Conservation (phyloP, 2,113 vertebrate species). For the Syrmaticus mikado region DNA sequence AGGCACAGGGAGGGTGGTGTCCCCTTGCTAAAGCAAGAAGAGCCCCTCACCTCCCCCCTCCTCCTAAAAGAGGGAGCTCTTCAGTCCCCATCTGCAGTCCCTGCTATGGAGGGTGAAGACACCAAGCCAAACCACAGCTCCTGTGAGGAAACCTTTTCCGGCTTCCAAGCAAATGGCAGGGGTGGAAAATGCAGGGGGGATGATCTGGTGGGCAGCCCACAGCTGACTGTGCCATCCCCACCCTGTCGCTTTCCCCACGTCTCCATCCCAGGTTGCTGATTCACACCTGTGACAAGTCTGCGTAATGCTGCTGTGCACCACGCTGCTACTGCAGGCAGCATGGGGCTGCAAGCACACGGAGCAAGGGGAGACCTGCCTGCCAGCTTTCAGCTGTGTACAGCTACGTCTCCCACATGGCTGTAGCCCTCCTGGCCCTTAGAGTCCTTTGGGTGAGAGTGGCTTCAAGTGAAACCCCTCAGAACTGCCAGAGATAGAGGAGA, state of each 20-base stretch:
- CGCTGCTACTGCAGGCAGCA: not conserved
- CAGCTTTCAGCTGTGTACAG: not conserved
- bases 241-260: accelerated
- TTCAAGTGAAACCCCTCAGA: not conserved
- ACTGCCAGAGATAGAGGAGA: not conserved
- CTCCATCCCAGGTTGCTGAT: not conserved
- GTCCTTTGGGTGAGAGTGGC: not conserved
- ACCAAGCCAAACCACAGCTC: not conserved
- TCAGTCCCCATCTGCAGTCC: not conserved
- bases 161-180: not conserved
- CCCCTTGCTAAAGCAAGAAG: not conserved
- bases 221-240: not conserved
- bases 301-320: not conserved
- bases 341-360: not conserved
- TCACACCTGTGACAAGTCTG: not conserved
- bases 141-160: not conserved
- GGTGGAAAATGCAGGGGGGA: not conserved
- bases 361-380: not conserved
- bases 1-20: not conserved
- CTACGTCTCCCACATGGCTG: accelerated
- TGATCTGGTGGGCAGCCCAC: not conserved
- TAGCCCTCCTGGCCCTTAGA: too few species aligned
- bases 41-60: not conserved
- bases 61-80: not conserved
- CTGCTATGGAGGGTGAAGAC: not conserved